A percentile compares a stretch with the other conserved stretches of the same genome.
Conservation (phyloP, 2,113 vertebrate genomes). For the Oxyruncus cristatus region DNA sequence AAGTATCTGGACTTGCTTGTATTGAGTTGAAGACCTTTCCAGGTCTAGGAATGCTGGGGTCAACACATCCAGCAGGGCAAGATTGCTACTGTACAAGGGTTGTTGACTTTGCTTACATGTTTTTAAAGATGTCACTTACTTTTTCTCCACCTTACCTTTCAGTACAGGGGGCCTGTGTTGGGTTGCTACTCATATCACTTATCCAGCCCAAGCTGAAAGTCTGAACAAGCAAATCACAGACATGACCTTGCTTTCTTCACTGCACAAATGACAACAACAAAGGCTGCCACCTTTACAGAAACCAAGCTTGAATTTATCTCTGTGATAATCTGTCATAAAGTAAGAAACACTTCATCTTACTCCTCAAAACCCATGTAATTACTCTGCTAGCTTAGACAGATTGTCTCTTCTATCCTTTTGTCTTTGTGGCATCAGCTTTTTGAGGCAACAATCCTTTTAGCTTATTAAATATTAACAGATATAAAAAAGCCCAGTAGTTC, state of each 20-base stretch:
- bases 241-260: neutral
- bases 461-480: neutral
- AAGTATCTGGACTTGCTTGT: neutral
- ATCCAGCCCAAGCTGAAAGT: neutral
- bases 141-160: neutral
- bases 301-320: neutral
- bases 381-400: neutral
- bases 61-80: neutral
- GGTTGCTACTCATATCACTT: neutral
- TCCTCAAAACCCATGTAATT: neutral
- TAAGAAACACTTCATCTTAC: neutral
- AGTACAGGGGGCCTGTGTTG: neutral
- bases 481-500: neutral
- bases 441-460: neutral
- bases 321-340: neutral
- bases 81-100: neutral
- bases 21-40: neutral
- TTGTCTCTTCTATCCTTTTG: neutral
- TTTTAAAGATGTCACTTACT: neutral
- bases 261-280: neutral
- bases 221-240: neutral
- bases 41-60: neutral
- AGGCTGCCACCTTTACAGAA: neutral
- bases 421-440: neutral
- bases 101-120: neutral